Evolutionary conservation across 1,140 invertebrate species (phyloP).

Genomic region (Drosophila bocqueti): DNA sequence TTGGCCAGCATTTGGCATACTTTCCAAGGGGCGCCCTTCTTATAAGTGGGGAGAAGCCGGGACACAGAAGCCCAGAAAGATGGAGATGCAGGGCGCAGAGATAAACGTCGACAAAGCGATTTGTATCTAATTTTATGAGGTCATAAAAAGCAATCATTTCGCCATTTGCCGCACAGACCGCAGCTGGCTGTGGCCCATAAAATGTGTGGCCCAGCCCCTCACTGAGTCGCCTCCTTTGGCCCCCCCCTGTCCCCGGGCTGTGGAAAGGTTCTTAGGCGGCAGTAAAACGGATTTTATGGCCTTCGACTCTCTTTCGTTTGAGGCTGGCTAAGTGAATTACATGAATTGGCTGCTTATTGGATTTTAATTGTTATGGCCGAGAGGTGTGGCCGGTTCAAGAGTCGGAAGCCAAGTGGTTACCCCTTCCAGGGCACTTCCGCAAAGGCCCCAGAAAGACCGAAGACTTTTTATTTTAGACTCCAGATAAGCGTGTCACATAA

Average conservation of each 20-base stretch:
- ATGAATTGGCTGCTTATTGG: constrained; percentile 79
- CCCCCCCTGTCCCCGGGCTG: constrained; percentile 2
- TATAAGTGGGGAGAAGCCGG: constrained; percentile 11
- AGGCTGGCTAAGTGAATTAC: constrained; percentile 74
- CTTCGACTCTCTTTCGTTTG: constrained; percentile 22
- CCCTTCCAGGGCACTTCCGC: constrained; percentile 51
- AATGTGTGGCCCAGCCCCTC: constrained; percentile 51
- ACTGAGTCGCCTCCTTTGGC: constrained; percentile 2
- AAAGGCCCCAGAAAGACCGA: constrained; percentile 39
- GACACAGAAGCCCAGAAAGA: constrained; percentile 9
- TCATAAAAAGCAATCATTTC: constrained; percentile 84
- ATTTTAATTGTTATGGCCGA: constrained; percentile 69
- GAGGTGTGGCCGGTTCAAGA: constrained; percentile 43
- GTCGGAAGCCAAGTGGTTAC: constrained; percentile 55
- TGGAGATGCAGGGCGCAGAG: constrained; percentile 38
- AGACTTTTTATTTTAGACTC: constrained; percentile 38
- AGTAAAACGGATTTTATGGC: constrained; percentile 76
- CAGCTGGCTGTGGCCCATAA: constrained; percentile 74
- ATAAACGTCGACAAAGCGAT: constrained; percentile 82
- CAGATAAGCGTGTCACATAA: constrained; percentile 81
- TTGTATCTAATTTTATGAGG: constrained; percentile 85
- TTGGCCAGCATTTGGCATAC: constrained; percentile 64
- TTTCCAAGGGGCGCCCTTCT: constrained; percentile 44
- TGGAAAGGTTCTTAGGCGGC: constrained; percentile 71
- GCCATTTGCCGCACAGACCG: constrained; percentile 75